These are phyloP conservation scores for Sebastes fasciatus DNA, from an alignment of 2,113 vertebrate genomes.

Conservation along the genomic window DNA sequence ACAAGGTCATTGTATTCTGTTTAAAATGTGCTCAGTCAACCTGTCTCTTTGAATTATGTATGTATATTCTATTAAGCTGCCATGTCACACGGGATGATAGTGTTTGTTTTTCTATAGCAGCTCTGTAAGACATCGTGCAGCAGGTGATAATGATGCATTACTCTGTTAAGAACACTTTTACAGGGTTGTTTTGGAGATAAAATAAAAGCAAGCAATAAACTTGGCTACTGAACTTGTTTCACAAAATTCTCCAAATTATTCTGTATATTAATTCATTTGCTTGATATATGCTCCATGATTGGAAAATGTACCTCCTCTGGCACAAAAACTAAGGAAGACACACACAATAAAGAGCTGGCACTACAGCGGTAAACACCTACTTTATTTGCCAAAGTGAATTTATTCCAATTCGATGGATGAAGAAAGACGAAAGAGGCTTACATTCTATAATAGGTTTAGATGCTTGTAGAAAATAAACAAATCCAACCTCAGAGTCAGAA, in stretches of 20 bases:
- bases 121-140: neutral
- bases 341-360: neutral
- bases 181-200: constrained; percentile 3
- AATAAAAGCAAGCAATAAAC: neutral
- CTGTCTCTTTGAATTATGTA: neutral
- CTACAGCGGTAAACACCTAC: constrained; percentile 16
- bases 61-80: neutral
- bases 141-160: neutral
- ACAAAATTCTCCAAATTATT: neutral
- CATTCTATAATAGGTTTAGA: constrained; percentile 42
- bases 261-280: neutral
- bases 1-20: neutral
- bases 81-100: neutral
- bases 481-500: constrained; percentile 20
- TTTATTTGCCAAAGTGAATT: constrained; percentile 18
- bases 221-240: neutral
- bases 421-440: constrained; percentile 35
- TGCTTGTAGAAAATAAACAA: constrained; percentile 31
- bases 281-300: constrained; percentile 7
- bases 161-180: too few relatives aligned
- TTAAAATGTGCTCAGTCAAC: neutral
- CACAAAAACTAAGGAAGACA: neutral
- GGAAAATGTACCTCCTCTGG: neutral
- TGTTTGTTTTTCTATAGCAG: neutral
- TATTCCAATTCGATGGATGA: constrained; percentile 26